Conservation (phyloP, 1,140 invertebrate species). For the Drosophila setifemur region DNA sequence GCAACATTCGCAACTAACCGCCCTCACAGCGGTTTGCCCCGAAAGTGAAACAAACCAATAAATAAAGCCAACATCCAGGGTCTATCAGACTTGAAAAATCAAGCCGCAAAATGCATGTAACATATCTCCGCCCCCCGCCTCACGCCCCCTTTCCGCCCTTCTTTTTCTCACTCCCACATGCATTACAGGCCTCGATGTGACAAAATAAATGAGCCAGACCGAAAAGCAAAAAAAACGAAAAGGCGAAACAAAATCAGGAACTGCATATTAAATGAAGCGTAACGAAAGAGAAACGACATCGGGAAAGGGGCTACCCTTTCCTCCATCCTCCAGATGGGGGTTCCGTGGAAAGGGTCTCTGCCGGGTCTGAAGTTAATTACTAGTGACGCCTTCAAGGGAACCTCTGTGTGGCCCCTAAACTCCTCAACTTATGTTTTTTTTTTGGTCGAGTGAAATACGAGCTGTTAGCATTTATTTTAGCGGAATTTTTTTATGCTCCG, state of each 20-base stretch:
- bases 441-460: conserved; percentile 59
- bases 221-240: conserved; percentile 18
- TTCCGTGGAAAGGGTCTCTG: conserved; percentile 5
- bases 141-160: conserved; percentile 9
- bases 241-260: conserved; percentile 53
- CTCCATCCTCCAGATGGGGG: too few species aligned
- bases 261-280: conserved; percentile 77
- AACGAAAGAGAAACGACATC: conserved; percentile 45
- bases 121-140: not conserved
- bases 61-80: conserved; percentile 65
- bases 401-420: conserved; percentile 53
- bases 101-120: conserved; percentile 29
- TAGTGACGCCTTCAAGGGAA: conserved; percentile 69
- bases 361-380: conserved; percentile 72
- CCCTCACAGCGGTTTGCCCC: conserved; percentile 44
- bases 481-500: conserved; percentile 39
- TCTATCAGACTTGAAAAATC: conserved; percentile 57
- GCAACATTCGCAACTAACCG: conserved; percentile 38
- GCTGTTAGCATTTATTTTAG: conserved; percentile 29
- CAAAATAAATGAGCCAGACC: conserved; percentile 73
- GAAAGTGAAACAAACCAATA: conserved; percentile 63
- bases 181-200: conserved; percentile 42
- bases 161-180: conserved; percentile 48
- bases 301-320: conserved; percentile 34
- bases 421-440: conserved; percentile 8